Evolutionary conservation across 2,113 vertebrate genomes (phyloP).

Genomic region (Narcine bancroftii): DNA sequence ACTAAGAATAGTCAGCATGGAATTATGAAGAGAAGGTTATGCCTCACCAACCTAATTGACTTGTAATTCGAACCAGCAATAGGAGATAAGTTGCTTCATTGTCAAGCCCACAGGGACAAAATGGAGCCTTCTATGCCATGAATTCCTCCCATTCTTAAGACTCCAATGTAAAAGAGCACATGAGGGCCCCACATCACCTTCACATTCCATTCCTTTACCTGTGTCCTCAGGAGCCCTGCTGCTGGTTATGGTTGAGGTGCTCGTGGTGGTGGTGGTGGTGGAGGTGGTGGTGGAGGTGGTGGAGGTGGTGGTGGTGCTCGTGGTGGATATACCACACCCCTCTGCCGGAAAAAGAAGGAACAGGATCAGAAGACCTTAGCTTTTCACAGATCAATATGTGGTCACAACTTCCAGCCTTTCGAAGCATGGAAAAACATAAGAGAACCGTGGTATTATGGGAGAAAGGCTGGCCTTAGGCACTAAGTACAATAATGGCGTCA

Average conservation of each 20-base stretch:
- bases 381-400: not conserved
- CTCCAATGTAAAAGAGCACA: too few species aligned
- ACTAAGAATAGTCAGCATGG: too few species aligned
- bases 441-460: not conserved
- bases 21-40: too few species aligned
- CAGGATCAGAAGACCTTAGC: not conserved
- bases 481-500: not conserved
- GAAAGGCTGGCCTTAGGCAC: not conserved
- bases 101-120: too few species aligned
- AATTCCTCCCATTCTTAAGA: too few species aligned
- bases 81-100: too few species aligned
- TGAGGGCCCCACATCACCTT: too few species aligned
- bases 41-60: too few species aligned
- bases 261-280: not conserved
- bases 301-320: too few species aligned
- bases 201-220: not conserved
- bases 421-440: not conserved
- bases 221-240: not conserved
- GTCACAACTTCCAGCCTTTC: not conserved
- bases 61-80: too few species aligned
- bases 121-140: too few species aligned
- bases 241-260: not conserved
- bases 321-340: not conserved
- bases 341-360: not conserved
- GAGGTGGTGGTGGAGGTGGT: too few species aligned